Evolutionary conservation across 2,888 invertebrate genomes (phyloP), one percentile per base, ranked within the genome.

Genomic region (Cantharis lateralis): DNA sequence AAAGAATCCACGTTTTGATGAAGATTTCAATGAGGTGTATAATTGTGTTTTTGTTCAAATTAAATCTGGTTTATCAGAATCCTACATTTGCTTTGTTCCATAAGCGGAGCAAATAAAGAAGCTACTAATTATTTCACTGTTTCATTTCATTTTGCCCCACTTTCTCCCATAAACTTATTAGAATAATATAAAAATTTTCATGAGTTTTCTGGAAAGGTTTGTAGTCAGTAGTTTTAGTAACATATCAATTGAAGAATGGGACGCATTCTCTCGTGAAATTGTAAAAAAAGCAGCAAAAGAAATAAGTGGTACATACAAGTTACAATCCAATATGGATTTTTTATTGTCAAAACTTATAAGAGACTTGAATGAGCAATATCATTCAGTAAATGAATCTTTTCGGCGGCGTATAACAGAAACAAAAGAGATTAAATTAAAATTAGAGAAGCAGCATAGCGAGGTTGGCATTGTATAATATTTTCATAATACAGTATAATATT

Each of bases 401-500:
- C 89, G 90, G 28, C 90, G 91, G 63, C 91, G 97, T 75, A 96
- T 97, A 78, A 91, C 91, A 72, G 95, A 96, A 85, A 93, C 94
- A 0, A 94, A 94, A 85, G 92, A 93, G 77, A 90, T 93, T 0
- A 98, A 97, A 89, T 91, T 90, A 9, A 94, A 94, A 86, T 89
- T 97, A 76, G 97, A 98, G 87, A 91, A 93, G 71, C 95, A 96
- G 89, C 96, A 97, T 87, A 91, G 92, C 72, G 94, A 95, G 85
- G 94, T 93, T 84, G n/a, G n/a, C n/a, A 48, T 48, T 48, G 48
- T 48, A n/a, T n/a, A n/a, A 48, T 48, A 48, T n/a, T n/a, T 48
- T 48, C 7, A n/a, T n/a, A 48, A 48, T 9, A 7, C 13, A 13
- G 10, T 13, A 20, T 18, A 24, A 18, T 16, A 71, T 32, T 71